Evolutionary conservation across 2,113 vertebrate genomes (phyloP), one percentile per base, ranked within the genome.

Genomic region (Oreochromis spilurus): DNA sequence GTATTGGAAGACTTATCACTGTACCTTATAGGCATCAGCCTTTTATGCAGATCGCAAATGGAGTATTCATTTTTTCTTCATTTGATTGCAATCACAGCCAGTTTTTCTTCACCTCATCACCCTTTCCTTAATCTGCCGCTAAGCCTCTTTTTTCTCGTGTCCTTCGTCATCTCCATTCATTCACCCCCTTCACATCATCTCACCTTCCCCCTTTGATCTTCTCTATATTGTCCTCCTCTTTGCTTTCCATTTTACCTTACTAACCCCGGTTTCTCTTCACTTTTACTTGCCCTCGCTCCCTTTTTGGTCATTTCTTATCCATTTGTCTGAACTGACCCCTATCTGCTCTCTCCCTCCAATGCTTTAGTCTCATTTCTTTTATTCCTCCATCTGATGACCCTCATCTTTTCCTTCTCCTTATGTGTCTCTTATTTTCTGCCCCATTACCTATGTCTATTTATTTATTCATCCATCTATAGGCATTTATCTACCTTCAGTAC

Each of bases 241-340:
- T 9, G 67, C n/a, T 84, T 81, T 75, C 83, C 54, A 88, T 90
- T 87, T 89, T 92, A 88, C 60, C 79, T 85, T 57, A 48, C 67
- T 86, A 89, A 93, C 89, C 89, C 83, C 43, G 92, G 93, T 92
- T 88, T 91, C 75, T 82, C 8, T 75, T 84, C 86, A 62, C 55
- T 91, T 84, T 87, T 85, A 29, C 85, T 82, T 67, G 3, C 21
- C 29, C 81, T 65, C 7, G 29, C 43, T 86, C 34, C 88, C 72
- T 89, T 55, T 79, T 72, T 70, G 38, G 77, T 90, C 48, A 81
- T 91, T 91, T 84, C 90, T 89, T 75, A 81, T 75, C 84, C 84
- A 91, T 92, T 90, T 85, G 70, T 87, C 83, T 84, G 38, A 72
- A 79, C 38, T 87, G 89, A 88, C 88, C 90, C 50, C 67, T 45